Conservation (phyloP, 2,888 invertebrate species). For the Drosophila ustulata region DNA sequence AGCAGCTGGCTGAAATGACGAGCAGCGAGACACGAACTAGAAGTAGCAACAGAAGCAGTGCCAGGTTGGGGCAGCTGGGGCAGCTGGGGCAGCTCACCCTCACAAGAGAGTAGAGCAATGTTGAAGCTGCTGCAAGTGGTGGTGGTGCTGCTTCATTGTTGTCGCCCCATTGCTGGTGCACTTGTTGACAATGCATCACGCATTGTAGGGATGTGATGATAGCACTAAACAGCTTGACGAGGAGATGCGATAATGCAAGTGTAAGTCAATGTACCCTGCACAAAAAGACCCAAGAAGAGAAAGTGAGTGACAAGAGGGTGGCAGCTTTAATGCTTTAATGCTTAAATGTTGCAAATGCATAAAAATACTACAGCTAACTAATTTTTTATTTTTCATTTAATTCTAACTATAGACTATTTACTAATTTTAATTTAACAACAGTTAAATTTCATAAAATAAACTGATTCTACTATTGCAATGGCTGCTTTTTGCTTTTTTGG, state of each 20-base stretch:
- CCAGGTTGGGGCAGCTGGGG: neutral
- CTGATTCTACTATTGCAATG: too few relatives aligned
- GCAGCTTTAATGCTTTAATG: neutral
- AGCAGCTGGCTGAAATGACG: neutral
- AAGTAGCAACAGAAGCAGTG: neutral
- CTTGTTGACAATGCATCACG: conserved; percentile 66
- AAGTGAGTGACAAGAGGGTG: conserved; percentile 3
- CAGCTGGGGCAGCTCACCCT: neutral
- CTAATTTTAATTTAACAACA: too few relatives aligned
- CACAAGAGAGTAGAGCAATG: neutral
- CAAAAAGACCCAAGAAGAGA: conserved; percentile 43
- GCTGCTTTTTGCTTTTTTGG: too few relatives aligned
- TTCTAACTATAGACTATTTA: too few relatives aligned
- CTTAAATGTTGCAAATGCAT: neutral
- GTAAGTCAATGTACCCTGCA: conserved; percentile 65
- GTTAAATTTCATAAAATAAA: too few relatives aligned
- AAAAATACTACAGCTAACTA: too few relatives aligned
- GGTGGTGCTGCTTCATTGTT: neutral
- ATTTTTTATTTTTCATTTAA: too few relatives aligned
- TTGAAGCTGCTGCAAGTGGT: neutral
- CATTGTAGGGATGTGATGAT: conserved; percentile 40
- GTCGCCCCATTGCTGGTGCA: conserved; percentile 24
- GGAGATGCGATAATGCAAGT: conserved; percentile 26
- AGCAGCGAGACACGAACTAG: conserved; percentile 2
- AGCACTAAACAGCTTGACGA: conserved; percentile 36